A percentile compares a stretch with the other conserved stretches of the same genome.
These are phyloP conservation scores for Cardinalis cardinalis DNA, from an alignment of 2,113 vertebrate species.

Conservation along the genomic window DNA sequence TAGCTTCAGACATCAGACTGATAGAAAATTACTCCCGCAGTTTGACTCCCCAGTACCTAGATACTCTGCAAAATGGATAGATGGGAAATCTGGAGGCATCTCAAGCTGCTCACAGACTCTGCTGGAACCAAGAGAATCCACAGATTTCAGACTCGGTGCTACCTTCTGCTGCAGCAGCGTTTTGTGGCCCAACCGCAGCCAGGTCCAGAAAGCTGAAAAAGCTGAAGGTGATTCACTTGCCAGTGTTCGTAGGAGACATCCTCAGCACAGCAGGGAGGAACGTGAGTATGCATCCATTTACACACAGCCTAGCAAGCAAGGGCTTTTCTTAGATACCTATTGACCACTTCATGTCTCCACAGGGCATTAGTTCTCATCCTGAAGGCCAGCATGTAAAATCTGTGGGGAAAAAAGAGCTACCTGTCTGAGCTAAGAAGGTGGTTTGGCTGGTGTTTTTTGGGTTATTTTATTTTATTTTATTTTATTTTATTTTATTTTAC, in stretches of 20 bases:
- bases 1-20: constrained; percentile 82
- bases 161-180: constrained; percentile 60
- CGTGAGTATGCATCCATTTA: constrained; percentile 74
- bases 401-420: neutral
- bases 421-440: neutral
- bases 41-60: constrained; percentile 90
- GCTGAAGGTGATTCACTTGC: constrained; percentile 28
- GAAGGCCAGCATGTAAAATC: neutral
- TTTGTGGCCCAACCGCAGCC: constrained; percentile 72
- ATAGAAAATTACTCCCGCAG: constrained; percentile 83
- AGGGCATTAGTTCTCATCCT: neutral
- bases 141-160: constrained; percentile 72
- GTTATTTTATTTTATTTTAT: neutral
- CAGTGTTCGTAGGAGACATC: constrained; percentile 11
- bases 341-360: neutral
- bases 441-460: neutral
- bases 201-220: constrained; percentile 66
- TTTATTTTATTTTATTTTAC: neutral
- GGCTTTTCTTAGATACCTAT: neutral
- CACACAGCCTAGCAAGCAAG: neutral
- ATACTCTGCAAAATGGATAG: constrained; percentile 86
- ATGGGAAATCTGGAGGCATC: constrained; percentile 60
- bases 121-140: constrained; percentile 71
- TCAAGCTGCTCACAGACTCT: constrained; percentile 76
- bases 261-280: constrained; percentile 80